Base-by-base conservation (phyloP, 2,113 vertebrate genomes). In the Cisticola juncidis region DNA sequence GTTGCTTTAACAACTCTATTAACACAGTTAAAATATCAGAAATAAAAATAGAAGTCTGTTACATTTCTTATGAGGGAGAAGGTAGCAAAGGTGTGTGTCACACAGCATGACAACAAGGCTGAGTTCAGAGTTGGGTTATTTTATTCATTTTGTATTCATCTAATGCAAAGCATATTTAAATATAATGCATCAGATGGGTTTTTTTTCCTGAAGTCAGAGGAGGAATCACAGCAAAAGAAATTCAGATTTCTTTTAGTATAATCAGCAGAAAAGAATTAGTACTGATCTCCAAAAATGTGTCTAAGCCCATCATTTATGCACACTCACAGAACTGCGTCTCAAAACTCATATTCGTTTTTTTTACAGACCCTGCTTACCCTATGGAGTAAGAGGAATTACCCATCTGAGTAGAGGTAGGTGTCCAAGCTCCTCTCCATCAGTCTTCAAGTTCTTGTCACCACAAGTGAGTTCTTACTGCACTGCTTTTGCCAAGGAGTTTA, bases 21-120 rank as follows among this genome's bases (percentile, higher is more conserved):
- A 54, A 21, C 8, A 81, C 38, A 83, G 15, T 65, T 56, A 78
- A 92, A 92, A 80, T 65, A 81, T 45, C 77, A 91, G 62, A 86
- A 91, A 86, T 50, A 64, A 91, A 92, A 70, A 42, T 28, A 94
- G 48, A 88, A 69, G 38, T 40, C 8, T 2, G 1, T 51, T 82
- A 44, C 24, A 23, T 77, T 65, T 80, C 47, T 81, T 80, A 48
- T 18, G 36, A 82, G 45, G 70, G 31, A 5, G 12, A 90, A 90
- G 14, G 29, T 54, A 80, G 29, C 47, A 91, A 68, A 78, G 40
- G 42, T 89, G 5, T 57, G n/a, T 81, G 81, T 71, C 60, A 65
- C 60, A 48, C 16, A 81, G 53, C 33, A 73, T 22, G 81, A 61
- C n/a, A 86, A 60, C 31, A 87, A 79, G 90, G 29, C 40, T 68